Evolutionary conservation across 1,140 invertebrate species (phyloP).

Genomic region (Chironomus striatipennis): DNA sequence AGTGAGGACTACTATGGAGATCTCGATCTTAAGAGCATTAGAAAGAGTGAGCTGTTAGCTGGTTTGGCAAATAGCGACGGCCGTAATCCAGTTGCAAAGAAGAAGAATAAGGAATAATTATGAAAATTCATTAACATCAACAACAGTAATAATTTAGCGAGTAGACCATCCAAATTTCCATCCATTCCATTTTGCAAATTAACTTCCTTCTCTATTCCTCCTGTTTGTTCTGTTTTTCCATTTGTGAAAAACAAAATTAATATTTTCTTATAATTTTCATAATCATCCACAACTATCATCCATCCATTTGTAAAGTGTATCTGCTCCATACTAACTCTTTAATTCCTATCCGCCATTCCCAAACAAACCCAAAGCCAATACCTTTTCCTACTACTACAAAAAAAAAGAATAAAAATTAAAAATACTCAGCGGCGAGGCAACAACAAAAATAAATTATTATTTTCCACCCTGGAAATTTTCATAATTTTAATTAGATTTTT

Average conservation of each 20-base stretch:
- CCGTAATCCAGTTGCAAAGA: conserved; percentile 43
- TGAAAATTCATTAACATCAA: not conserved
- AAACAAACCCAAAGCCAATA: too few relatives aligned
- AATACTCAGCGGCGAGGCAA: too few relatives aligned
- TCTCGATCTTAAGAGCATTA: conserved; percentile 84
- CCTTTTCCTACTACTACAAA: too few relatives aligned
- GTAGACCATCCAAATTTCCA: not conserved
- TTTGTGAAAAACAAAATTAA: too few relatives aligned
- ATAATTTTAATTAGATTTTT: conserved; percentile 15
- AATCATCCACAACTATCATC: too few relatives aligned
- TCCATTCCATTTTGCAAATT: not conserved
- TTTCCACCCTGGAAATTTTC: not conserved
- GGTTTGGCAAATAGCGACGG: conserved; percentile 59
- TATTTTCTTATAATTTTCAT: too few relatives aligned
- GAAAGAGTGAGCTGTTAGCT: conserved; percentile 78
- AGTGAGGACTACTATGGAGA: conserved; percentile 95
- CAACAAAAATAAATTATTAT: too few relatives aligned
- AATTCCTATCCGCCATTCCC: too few relatives aligned
- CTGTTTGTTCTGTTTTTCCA: not conserved
- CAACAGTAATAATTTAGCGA: not conserved
- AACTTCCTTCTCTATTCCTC: not conserved
- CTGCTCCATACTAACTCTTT: too few relatives aligned
- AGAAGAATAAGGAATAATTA: conserved; percentile 41
- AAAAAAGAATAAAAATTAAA: not conserved
- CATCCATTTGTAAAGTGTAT: too few relatives aligned